Base-by-base conservation (phyloP, 2,797 vertebrate genomes). In the Etheostoma nigrum region DNA sequence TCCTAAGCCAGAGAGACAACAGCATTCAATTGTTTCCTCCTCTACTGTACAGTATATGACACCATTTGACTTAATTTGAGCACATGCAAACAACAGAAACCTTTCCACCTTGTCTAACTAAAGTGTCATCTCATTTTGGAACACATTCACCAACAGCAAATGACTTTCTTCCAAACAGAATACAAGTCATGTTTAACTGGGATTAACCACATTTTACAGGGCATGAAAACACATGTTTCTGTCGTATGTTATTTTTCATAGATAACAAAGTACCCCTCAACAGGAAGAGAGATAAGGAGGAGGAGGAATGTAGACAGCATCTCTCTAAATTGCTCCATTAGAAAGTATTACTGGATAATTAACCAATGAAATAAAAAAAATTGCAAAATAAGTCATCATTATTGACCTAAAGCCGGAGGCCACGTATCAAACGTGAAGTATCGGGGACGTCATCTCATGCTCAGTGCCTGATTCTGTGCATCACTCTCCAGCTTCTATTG, bases 401-500 rank as follows among this genome's bases (percentile, higher is more conserved):
- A 42, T 48, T 36, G 15, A 54, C 27, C 42, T 59, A 7, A 25
- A 69, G 44, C 66, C n/a, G 6, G 18, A 54, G 25, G 59, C 55
- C 23, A 54, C 3, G 19, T 36, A 67, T 67, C 19, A 61, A 77
- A 72, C 45, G 65, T 74, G n/a, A 75, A 69, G 73, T 42, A 63
- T 53, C 36, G 0, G 21, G 11, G n/a, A 51, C 25, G 10, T 49
- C n/a, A 0, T 6, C 13, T 66, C 48, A 59, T 23, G 55, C 36
- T 51, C 25, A 1, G 53, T 19, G 21, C 10, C 57, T 19, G 4
- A 67, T 40, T 51, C 61, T 49, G 54, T 52, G 74, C 42, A 65
- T 76, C 72, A 44, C 59, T 59, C 5, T 75, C 48, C 51, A 68
- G 80, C 70, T 69, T 86, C 36, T 21, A 19, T 72, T 60, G 69